Evolutionary conservation across 2,888 invertebrate genomes (phyloP), one percentile per base, ranked within the genome.

Genomic region (Hypena proboscidalis): DNA sequence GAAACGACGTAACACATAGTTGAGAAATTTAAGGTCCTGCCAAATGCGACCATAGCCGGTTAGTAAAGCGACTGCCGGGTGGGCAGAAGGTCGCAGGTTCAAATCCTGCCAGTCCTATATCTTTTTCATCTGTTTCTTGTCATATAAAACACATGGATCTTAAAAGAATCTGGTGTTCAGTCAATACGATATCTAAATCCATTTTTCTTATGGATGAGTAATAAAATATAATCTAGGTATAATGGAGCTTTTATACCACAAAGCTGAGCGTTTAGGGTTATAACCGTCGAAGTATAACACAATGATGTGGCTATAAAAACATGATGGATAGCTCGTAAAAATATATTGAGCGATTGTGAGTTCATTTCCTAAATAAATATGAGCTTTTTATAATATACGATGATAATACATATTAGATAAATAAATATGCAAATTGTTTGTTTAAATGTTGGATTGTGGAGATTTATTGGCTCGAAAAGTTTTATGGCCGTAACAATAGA

Each of bases 261-360:
- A 52, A 49, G 55, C 63, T 58, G 51, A 63, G 22, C 58, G 51
- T 54, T 61, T 61, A 66, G 54, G 67, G 64, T 66, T 66, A 67
- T 65, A 61, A 58, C 47, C 62, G 47, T 23, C 32, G 54, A 49
- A 53, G 51, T 46, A 47, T 37, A 33, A 20, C 60, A 52, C 49
- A 56, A 62, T 59, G 65, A 69, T 62, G 58, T 50, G 52, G 49
- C 70, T 58, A 65, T 69, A 68, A 68, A n/a, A 62, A 47, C 34
- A 46, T 70, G 70, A 70, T 68, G 68, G 65, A 70, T 70, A 58
- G 60, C 26, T 57, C 70, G 55, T 70, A 61, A 70, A 66, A 67
- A 60, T 62, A 62, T 70, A 70, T 70, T 67, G 60, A 61, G 57
- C 51, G 65, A 67, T 70, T 68, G 65, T 58, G 57, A 58, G 58